Evolutionary conservation across 2,113 vertebrate species (phyloP).

Genomic region (Leptodactylus fuscus): DNA sequence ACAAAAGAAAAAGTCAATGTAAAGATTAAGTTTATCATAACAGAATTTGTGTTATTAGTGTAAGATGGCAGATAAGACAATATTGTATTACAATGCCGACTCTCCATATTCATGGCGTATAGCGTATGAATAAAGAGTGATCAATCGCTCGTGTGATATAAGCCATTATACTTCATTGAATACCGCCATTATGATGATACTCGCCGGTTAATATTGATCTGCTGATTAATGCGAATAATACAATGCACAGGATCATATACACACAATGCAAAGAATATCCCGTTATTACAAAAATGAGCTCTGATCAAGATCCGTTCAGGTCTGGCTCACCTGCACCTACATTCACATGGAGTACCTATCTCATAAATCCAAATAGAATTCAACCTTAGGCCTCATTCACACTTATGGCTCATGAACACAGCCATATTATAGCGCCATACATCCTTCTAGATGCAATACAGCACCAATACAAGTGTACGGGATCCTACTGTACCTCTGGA

Average conservation of each 20-base stretch:
- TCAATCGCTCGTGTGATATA: background rate
- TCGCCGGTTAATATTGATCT: background rate
- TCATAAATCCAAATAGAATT: too few species aligned
- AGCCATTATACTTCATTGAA: background rate
- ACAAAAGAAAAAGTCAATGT: background rate
- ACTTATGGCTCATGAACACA: too few species aligned
- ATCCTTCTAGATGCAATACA: too few species aligned
- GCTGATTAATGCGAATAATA: background rate
- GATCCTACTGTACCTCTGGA: too few species aligned
- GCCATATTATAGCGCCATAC: too few species aligned
- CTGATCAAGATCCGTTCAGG: background rate
- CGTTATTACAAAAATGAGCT: background rate
- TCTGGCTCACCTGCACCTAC: background rate
- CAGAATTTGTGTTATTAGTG: background rate
- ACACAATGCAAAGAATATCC: background rate
- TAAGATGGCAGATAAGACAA: background rate
- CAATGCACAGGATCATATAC: background rate
- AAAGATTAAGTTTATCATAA: background rate
- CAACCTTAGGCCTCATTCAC: too few species aligned
- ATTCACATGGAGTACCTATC: too few species aligned
- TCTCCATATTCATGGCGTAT: background rate
- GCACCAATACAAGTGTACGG: too few species aligned
- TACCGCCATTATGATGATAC: background rate
- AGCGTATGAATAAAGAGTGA: conserved; percentile 9
- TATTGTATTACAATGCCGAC: background rate